Percentiles rank a stretch among this genome's conserved stretches.
phyloP scores from a whole-genome alignment of 2,113 vertebrate genomes.

The Gallinago paraguaiae region DNA sequence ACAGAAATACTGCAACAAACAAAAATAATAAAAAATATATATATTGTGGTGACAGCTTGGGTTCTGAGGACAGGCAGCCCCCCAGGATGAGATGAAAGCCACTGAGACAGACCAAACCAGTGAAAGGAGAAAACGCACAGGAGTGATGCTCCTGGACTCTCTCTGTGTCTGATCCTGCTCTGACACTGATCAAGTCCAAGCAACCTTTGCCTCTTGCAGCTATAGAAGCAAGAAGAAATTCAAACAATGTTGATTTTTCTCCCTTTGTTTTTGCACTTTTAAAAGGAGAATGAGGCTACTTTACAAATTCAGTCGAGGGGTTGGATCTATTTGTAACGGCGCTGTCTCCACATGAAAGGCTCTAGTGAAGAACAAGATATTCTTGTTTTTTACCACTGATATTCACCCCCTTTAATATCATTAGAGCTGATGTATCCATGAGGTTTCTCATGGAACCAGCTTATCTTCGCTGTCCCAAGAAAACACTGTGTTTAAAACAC shows the following conservation, averaged over 20 bases:
- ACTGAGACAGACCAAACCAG: neutral
- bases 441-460: neutral
- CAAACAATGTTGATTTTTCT: neutral
- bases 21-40: neutral
- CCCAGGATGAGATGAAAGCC: neutral
- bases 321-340: neutral
- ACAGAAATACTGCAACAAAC: neutral
- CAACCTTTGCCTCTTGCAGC: neutral
- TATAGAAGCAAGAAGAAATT: neutral
- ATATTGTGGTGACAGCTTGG: neutral
- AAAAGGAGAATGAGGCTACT: neutral
- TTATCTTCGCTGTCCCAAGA: neutral
- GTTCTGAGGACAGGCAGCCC: neutral
- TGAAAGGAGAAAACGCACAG: neutral
- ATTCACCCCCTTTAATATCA: neutral
- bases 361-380: neutral
- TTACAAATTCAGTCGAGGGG: neutral
- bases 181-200: neutral
- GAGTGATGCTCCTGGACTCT: fast-evolving
- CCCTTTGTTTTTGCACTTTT: neutral
- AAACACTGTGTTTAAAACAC: neutral
- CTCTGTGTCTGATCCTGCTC: neutral
- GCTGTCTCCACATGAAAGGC: neutral
- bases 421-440: neutral
- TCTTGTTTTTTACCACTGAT: neutral